These are phyloP conservation scores for Antechinus flavipes DNA, from an alignment of 2,113 vertebrate species.

Conservation along the genomic window DNA sequence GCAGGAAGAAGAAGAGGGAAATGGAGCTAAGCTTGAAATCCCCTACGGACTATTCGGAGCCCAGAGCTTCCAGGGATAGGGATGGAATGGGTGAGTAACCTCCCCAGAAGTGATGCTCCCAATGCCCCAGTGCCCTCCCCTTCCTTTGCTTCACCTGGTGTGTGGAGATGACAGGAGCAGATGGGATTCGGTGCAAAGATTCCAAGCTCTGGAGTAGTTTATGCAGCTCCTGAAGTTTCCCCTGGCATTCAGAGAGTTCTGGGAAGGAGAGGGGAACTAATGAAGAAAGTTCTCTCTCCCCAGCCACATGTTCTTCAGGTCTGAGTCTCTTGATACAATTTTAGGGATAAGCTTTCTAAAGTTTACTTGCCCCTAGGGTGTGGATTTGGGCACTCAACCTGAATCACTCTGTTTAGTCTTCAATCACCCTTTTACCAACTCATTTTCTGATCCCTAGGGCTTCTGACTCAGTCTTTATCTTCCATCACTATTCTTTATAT, in stretches of 20 bases:
- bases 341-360: background rate
- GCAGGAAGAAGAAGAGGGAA: background rate
- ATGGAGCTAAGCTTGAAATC: background rate
- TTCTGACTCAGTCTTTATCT: background rate
- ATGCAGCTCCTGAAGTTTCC: slow-evolving; percentile 89
- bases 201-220: slow-evolving; percentile 91
- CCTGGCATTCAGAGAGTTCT: slow-evolving; percentile 91
- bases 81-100: background rate
- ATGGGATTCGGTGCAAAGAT: slow-evolving; percentile 88
- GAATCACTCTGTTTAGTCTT: background rate
- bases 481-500: background rate
- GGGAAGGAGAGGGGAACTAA: background rate
- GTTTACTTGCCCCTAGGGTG: background rate
- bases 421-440: background rate
- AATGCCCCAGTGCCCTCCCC: fast-evolving
- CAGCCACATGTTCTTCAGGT: fast-evolving
- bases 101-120: background rate
- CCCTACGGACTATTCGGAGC: background rate
- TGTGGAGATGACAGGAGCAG: slow-evolving; percentile 88
- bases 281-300: background rate
- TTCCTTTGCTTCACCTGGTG: slow-evolving; percentile 77
- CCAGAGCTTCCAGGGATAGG: background rate
- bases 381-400: background rate
- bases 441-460: background rate
- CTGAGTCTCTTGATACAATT: background rate